Evolutionary conservation across 2,888 invertebrate species (phyloP).

Genomic region (Herminia tarsipennalis): DNA sequence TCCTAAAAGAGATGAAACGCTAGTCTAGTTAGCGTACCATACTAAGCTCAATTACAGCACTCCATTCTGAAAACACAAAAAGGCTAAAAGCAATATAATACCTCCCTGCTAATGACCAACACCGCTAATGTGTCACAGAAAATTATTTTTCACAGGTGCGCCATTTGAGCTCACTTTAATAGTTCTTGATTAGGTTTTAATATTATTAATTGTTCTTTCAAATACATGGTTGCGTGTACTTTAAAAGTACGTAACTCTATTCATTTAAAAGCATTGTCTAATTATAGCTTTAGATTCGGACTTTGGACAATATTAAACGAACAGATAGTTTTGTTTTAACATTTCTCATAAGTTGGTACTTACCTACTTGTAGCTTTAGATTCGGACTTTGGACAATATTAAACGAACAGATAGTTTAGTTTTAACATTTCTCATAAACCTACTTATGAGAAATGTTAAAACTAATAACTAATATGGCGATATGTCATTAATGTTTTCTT

Average conservation of each 20-base stretch:
- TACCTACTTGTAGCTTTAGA: too few relatives aligned
- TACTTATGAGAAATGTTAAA: too few relatives aligned
- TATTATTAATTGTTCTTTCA: slow-evolving; percentile 26
- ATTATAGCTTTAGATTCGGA: too few relatives aligned
- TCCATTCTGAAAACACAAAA: slow-evolving; percentile 16
- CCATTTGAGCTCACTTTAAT: slow-evolving; percentile 53
- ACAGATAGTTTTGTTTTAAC: too few relatives aligned
- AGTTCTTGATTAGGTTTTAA: slow-evolving; percentile 55
- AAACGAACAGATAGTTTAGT: too few relatives aligned
- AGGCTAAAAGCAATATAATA: slow-evolving; percentile 36
- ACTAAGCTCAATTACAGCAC: slow-evolving; percentile 7
- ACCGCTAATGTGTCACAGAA: slow-evolving; percentile 54
- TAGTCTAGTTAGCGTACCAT: not conserved
- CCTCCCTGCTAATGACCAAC: slow-evolving; percentile 48
- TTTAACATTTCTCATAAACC: too few relatives aligned
- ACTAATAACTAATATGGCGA: too few relatives aligned
- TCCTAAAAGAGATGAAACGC: too few relatives aligned
- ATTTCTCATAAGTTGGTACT: too few relatives aligned
- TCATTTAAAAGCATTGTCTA: not conserved
- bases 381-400: too few relatives aligned
- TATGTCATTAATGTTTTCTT: too few relatives aligned
- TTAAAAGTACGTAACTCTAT: not conserved
- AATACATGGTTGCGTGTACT: not conserved
- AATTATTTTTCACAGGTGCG: slow-evolving; percentile 56
- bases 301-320: too few relatives aligned